Conservation (phyloP, 1,140 invertebrate species). For the Eriosoma lanigerum region DNA sequence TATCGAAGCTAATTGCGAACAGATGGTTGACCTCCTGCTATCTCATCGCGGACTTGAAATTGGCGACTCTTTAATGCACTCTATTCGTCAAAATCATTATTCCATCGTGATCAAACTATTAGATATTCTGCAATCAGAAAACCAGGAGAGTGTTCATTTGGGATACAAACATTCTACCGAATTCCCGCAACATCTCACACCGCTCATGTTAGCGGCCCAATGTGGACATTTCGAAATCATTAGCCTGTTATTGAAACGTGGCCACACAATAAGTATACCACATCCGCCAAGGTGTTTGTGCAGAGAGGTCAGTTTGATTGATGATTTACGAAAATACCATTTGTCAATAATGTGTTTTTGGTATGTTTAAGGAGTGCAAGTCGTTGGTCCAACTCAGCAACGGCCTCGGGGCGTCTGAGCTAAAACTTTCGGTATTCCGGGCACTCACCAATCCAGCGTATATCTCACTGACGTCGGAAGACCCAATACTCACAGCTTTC, state of each 20-base stretch:
- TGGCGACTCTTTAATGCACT: slow-evolving; percentile 17
- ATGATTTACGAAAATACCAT: neutral
- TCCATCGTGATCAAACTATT: neutral
- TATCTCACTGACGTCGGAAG: slow-evolving; percentile 66
- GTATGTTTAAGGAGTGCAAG: slow-evolving; percentile 41
- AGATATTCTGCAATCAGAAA: neutral
- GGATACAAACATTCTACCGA: neutral
- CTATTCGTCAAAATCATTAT: neutral
- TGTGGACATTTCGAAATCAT: slow-evolving; percentile 72
- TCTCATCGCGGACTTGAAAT: neutral
- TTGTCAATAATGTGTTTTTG: too few species aligned
- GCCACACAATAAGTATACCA: slow-evolving; percentile 63
- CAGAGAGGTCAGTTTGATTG: slow-evolving; percentile 56
- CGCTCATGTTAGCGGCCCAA: slow-evolving; percentile 72
- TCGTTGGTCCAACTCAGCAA: slow-evolving; percentile 23
- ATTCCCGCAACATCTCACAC: slow-evolving; percentile 69
- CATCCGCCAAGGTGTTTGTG: slow-evolving; percentile 67
- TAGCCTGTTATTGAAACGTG: slow-evolving; percentile 65
- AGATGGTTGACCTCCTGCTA: neutral
- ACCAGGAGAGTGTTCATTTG: neutral
- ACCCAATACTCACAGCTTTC: slow-evolving; percentile 70
- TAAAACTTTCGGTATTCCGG: slow-evolving; percentile 59
- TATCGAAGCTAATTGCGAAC: neutral
- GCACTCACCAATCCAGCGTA: slow-evolving; percentile 69
- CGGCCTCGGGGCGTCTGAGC: neutral